Percentiles rank a stretch among this genome's conserved stretches.
These are phyloP conservation scores for Garrulus glandarius DNA, from an alignment of 2,797 vertebrate species.

Conservation along the genomic window DNA sequence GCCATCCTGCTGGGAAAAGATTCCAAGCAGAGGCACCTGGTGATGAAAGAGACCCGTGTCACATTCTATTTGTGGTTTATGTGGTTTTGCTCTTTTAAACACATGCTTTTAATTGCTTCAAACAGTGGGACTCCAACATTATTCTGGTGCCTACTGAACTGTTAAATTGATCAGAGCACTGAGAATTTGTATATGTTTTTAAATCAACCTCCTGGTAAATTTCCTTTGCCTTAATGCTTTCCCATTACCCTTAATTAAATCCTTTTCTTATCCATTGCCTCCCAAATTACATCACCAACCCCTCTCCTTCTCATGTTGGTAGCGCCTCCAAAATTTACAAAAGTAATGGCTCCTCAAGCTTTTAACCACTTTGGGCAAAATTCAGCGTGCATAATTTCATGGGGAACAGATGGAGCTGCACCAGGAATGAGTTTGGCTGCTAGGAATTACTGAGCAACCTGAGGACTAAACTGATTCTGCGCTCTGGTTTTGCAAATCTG, in stretches of 20 bases:
- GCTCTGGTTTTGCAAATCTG: neutral
- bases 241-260: conserved; percentile 57
- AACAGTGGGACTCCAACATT: neutral
- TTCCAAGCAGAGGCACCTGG: neutral
- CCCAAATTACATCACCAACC: neutral
- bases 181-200: conserved; percentile 49
- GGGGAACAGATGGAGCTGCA: conserved; percentile 9
- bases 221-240: conserved; percentile 22
- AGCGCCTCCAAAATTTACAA: neutral
- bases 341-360: neutral
- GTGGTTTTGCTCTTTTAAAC: neutral
- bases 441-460: neutral
- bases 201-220: conserved; percentile 38
- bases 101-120: neutral
- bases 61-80: neutral
- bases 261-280: conserved; percentile 32
- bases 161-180: conserved; percentile 36
- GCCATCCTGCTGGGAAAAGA: neutral
- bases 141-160: conserved; percentile 40
- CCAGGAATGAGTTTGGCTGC: neutral
- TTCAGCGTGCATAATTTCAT: neutral
- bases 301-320: neutral
- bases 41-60: neutral
- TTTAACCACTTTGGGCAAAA: conserved; percentile 39
- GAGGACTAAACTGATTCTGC: neutral